Evolutionary conservation across 2,888 invertebrate genomes (phyloP).

Genomic region (Slavum lentiscoides): DNA sequence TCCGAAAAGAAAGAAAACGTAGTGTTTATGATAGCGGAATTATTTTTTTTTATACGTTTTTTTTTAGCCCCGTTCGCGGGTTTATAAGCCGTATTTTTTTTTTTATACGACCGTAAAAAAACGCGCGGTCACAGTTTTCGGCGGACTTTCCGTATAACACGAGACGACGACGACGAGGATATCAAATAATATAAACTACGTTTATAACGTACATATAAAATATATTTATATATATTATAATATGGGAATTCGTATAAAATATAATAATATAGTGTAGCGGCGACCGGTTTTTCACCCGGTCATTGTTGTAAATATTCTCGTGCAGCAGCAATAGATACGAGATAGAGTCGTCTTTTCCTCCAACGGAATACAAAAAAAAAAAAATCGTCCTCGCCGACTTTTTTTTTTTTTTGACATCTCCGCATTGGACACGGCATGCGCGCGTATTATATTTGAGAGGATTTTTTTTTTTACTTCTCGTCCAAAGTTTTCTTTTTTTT

Average conservation of each 20-base stretch:
- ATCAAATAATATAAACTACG: no score
- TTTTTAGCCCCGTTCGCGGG: no score
- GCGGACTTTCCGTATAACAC: no score
- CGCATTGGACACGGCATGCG: conserved; percentile 41
- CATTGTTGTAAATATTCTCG: conserved; percentile 38
- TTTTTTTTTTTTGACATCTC: conserved; percentile 44
- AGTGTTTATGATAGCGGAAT: no score
- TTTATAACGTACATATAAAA: no score
- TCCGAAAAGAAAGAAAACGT: no score
- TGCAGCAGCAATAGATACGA: background rate
- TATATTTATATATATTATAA: background rate
- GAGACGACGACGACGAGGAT: no score
- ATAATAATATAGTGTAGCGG: background rate
- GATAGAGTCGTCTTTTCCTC: conserved; percentile 41
- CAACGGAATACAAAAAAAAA: conserved; percentile 1
- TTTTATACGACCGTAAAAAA: no score
- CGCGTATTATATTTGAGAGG: conserved; percentile 30
- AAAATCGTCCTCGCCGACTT: conserved; percentile 39
- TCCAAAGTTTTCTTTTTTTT: conserved; percentile 23
- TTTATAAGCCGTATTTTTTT: no score
- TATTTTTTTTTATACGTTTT: no score
- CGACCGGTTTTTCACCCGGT: conserved; percentile 41
- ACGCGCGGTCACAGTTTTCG: no score
- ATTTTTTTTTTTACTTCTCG: conserved; percentile 20
- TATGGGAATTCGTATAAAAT: background rate